Conservation (phyloP, 2,797 vertebrate genomes). For the Cichlasoma orientale region DNA sequence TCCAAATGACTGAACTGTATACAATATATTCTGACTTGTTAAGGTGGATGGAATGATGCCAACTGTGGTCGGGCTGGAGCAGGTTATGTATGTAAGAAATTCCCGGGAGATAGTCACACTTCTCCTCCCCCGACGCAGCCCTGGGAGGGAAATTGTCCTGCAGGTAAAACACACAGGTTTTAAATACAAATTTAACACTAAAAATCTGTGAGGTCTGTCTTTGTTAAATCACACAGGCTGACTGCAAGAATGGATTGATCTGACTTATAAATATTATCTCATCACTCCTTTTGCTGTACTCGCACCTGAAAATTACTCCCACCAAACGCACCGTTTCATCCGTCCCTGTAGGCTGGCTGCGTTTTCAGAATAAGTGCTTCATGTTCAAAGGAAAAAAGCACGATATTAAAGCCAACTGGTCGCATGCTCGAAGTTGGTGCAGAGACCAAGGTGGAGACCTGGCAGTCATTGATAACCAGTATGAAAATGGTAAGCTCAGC, state of each 20-base stretch:
- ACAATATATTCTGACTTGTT: not conserved
- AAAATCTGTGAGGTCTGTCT: not conserved
- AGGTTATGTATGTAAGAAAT: constrained; percentile 84
- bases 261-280: too few relatives aligned
- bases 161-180: constrained; percentile 57
- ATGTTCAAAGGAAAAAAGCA: constrained; percentile 77
- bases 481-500: constrained; percentile 78
- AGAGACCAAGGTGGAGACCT: constrained; percentile 66
- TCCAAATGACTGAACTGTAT: not conserved
- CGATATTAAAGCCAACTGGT: constrained; percentile 75
- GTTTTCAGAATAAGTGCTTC: constrained; percentile 82
- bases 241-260: not conserved
- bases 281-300: too few relatives aligned
- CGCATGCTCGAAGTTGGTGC: constrained; percentile 75
- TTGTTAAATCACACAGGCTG: not conserved
- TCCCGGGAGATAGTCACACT: constrained; percentile 73
- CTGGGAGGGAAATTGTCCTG: constrained; percentile 83
- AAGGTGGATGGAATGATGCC: constrained; percentile 84
- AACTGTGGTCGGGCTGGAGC: constrained; percentile 79
- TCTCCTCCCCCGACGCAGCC: constrained; percentile 78
- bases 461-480: constrained; percentile 79
- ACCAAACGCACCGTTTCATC: not conserved
- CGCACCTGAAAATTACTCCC: too few relatives aligned
- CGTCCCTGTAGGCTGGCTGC: constrained; percentile 78
- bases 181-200: not conserved